Base-by-base conservation (phyloP, 2,113 vertebrate species). In the Misgurnus anguillicaudatus region DNA sequence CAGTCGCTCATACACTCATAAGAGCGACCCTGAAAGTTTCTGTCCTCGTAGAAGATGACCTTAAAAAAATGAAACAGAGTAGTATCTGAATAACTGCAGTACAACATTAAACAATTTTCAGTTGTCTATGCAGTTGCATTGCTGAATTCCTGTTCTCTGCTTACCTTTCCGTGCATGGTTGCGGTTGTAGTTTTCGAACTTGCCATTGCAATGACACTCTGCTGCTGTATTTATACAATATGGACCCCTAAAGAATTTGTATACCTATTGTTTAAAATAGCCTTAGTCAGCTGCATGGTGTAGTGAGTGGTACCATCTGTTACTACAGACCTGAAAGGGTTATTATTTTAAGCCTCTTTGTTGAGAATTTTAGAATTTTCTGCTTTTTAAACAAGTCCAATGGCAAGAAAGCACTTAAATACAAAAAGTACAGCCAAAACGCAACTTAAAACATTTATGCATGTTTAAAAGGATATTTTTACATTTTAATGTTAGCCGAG, bases 1-100 rank as follows among this genome's bases (percentile, higher is more conserved):
- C 90, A 91, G 87, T 93, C 92, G 39, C 69, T 88, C 87, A 86
- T 89, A 80, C 87, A 88, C 80, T 92, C 91, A 77, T 89, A 90
- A 80, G 85, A 87, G n/a, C 87, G 88, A 70, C 90, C 88, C 84
- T 88, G 87, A 77, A 91, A 90, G 85, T 90, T 90, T 24, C 75
- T 84, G 62, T 91, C 90, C 86, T 92, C 90, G 10, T 89, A 92
- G 83, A 91, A 92, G 62, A 86, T 88, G 60, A 90, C 89, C 89
- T 91, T 51, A 19, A 82, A 73, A 24, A 77, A 60, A 21, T 41
- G 2, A 55, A 55, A 6, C 0, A 5, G 6, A 57, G 9, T 57
- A 3, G n/a, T 19, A 6, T 17, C 48, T 51, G 13, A 51, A 4
- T 51, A 14, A 51, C 48, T 1, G 14, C 6, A 42, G 9, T 42